Base-by-base conservation (phyloP, 2,888 invertebrate genomes). In the Nebria salina region DNA sequence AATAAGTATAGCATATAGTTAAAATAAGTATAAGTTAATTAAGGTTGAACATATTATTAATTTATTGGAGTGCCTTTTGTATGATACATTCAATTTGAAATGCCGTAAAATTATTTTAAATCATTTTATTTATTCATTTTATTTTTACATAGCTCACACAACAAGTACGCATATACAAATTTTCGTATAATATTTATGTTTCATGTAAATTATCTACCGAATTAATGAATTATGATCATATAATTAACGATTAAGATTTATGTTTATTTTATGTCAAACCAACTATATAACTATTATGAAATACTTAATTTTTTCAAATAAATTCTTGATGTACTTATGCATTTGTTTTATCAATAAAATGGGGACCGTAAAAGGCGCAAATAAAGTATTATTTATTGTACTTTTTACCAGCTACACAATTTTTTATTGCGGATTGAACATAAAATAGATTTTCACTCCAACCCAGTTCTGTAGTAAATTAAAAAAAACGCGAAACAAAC, bases 21-120 rank as follows among this genome's bases (percentile, higher is more conserved):
- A 65, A 74, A 66, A 72, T 72, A 65, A 77, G 42, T 64, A 78
- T 78, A 78, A 78, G 76, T 83, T 82, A 82, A 79, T 75, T 42
- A 54, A 54, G 54, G 82, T 81, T 83, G 82, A 83, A 84, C 82
- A 83, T 54, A 54, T 82, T 82, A 84, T 85, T 86, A 84, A 84
- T 85, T 85, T 85, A 85, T 86, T 85, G 84, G 86, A 86, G 86
- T 86, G 86, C 86, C 86, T 86, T 86, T 82, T 77, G 77, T 75
- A 82, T 74, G 66, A 77, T 77, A 82, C 41, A 82, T 77, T 77
- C 74, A 75, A 77, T 82, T 77, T 74, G 65, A 81, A 76, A 76
- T 73, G 65, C 78, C 65, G 73, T 72, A 74, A 73, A 15, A 68
- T 78, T 75, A 64, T 70, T 80, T 70, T 15, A 74, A 42, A 34